Base-by-base conservation (phyloP, 2,113 vertebrate genomes). In the Acrocephalus arundinaceus region DNA sequence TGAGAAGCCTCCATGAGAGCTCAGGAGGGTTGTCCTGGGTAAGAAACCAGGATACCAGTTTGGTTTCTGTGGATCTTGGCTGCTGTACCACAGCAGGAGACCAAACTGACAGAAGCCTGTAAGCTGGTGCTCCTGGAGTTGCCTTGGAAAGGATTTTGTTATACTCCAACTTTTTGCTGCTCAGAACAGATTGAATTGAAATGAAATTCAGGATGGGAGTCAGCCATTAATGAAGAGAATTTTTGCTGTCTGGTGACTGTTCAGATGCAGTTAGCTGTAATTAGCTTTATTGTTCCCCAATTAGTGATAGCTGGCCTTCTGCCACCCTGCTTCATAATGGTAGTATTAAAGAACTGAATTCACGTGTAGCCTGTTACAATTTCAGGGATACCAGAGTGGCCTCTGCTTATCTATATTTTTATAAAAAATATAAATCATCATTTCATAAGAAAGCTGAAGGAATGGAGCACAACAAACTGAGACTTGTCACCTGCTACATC, bases 141-240 rank as follows among this genome's bases (percentile, higher is more conserved):
- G 52, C 54, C 76, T 87, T 61, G 52, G 59, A 87, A 67, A 79
- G 28, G 33, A 55, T 71, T 82, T 89, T 83, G 71, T 79, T 67
- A 16, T 0, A 0, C 15, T 91, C 43, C 63, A 76, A 35, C 37
- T 37, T 92, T 85, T 66, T 4, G 0, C 39, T 66, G 46, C 43
- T 95, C 5, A 2, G 54, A 91, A 65, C 41, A 87, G 78, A 93
- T 62, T 85, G 75, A 91, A 87, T 33, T 82, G 46, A 93, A 91
- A 79, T 48, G 7, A 95, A 91, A 94, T 91, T 91, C 87, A 89
- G 91, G 75, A 83, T 94, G 75, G 67, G 81, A 93, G 10, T 95
- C 62, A 91, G 78, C 51, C 75, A 37, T 89, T 89, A 82, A 89
- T 62, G 59, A 93, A 52, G 79, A 70, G 89, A 90, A 89, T 55